A percentile compares a stretch with the other conserved stretches of the same genome.
phyloP scores from a whole-genome alignment of 2,888 invertebrate genomes.

The Philereme transversata region DNA sequence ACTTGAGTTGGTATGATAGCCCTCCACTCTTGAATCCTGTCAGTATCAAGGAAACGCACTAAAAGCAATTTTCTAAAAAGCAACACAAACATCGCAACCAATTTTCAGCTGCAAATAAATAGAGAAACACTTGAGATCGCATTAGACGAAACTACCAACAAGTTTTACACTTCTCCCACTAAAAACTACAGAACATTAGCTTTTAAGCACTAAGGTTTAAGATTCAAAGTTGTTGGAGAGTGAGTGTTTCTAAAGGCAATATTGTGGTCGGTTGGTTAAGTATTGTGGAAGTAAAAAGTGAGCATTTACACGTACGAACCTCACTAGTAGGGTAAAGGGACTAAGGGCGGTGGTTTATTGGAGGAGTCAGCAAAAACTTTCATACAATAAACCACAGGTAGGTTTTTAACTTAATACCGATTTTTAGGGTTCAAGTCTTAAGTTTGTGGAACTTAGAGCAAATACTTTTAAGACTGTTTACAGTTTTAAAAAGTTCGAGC shows the following conservation, averaged over 20 bases:
- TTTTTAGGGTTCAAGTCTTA: too few species aligned
- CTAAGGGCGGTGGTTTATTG: conserved; percentile 28
- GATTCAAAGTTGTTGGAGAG: conserved; percentile 10
- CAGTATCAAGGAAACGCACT: conserved; percentile 21
- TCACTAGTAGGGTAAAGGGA: conserved; percentile 40
- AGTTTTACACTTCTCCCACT: conserved; percentile 11
- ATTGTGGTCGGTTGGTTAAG: conserved; percentile 22
- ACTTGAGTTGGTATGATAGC: not conserved
- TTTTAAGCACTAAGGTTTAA: not conserved
- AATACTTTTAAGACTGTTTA: too few species aligned
- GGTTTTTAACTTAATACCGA: too few species aligned
- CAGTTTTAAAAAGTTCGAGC: too few species aligned
- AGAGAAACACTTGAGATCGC: conserved; percentile 47
- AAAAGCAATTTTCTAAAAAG: conserved; percentile 37
- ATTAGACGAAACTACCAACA: conserved; percentile 47
- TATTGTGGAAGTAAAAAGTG: conserved; percentile 46
- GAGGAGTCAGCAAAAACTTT: conserved; percentile 5
- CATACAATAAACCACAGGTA: too few species aligned
- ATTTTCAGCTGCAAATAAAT: conserved; percentile 52
- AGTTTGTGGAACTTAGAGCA: too few species aligned
- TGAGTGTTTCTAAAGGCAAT: conserved; percentile 13
- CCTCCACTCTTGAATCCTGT: not conserved
- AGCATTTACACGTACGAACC: conserved; percentile 44
- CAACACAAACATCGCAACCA: conserved; percentile 49
- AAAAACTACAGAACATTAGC: not conserved